phyloP scores from a whole-genome alignment of 2,888 invertebrate genomes.

The Epirrita christyi region DNA sequence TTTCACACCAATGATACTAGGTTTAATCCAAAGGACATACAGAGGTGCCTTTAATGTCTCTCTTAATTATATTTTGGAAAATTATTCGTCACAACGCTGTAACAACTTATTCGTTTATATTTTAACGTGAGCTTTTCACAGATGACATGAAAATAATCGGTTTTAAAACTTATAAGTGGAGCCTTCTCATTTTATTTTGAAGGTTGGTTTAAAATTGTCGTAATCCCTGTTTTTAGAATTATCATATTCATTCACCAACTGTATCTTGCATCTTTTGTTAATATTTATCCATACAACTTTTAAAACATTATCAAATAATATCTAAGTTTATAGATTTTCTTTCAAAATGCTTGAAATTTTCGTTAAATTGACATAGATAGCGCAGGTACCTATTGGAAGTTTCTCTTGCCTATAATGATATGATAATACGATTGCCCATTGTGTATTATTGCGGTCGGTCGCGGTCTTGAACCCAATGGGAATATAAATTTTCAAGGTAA shows the following conservation, averaged over 20 bases:
- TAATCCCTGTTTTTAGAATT: no score
- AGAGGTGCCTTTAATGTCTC: not conserved
- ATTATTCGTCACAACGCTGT: not conserved
- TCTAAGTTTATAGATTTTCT: no score
- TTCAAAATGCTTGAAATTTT: no score
- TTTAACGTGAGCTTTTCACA: not conserved
- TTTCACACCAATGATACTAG: not conserved
- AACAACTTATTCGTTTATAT: not conserved
- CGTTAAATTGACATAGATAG: constrained; percentile 7
- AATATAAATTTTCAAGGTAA: constrained; percentile 81
- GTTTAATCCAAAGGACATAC: constrained; percentile 24
- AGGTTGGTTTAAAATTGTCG: no score
- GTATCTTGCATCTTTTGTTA: no score
- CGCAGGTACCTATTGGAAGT: constrained; percentile 33
- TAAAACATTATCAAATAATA: no score
- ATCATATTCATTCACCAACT: no score
- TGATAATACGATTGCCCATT: constrained; percentile 81
- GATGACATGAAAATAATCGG: not conserved
- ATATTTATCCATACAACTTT: no score
- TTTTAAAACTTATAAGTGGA: not conserved
- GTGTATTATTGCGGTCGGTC: constrained; percentile 74
- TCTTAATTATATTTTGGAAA: not conserved
- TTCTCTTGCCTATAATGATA: constrained; percentile 65
- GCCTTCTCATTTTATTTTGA: not conserved
- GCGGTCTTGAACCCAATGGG: constrained; percentile 68